A percentile compares a stretch with the other conserved stretches of the same genome.
Evolutionary conservation across 1,140 invertebrate species (phyloP).

Genomic region (Nixonia krombeini): DNA sequence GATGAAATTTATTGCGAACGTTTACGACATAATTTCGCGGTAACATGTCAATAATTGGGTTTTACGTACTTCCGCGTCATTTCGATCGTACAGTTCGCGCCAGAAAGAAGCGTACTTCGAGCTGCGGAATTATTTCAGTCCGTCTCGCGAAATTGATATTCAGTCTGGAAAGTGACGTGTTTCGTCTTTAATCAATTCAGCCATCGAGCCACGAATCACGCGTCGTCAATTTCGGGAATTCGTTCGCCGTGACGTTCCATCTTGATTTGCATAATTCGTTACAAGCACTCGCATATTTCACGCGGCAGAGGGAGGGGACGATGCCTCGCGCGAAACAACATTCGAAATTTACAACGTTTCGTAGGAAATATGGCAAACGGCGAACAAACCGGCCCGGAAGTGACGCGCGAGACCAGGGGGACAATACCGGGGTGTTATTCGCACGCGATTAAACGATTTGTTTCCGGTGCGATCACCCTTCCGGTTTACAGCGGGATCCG

Average conservation of each 20-base stretch:
- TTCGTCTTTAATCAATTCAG: not conserved
- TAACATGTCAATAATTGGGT: too few relatives aligned
- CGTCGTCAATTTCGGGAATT: conserved; percentile 43
- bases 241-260: conserved; percentile 28
- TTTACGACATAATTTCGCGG: too few relatives aligned
- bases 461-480: conserved; percentile 32
- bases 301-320: conserved; percentile 1
- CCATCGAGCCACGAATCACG: conserved; percentile 20
- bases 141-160: not conserved
- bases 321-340: conserved; percentile 22
- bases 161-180: not conserved
- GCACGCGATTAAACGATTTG: conserved; percentile 42
- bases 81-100: too few relatives aligned
- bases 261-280: conserved; percentile 46
- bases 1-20: too few relatives aligned
- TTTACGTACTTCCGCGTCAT: too few relatives aligned
- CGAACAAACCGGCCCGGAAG: conserved; percentile 22
- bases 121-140: not conserved
- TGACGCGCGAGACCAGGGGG: conserved; percentile 25
- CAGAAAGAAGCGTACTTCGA: too few relatives aligned
- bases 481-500: conserved; percentile 12
- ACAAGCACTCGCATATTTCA: conserved; percentile 31
- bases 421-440: conserved; percentile 24
- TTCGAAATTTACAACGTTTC: conserved; percentile 35
- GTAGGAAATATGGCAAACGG: conserved; percentile 20